Evolutionary conservation across 2,113 vertebrate genomes (phyloP), one percentile per base, ranked within the genome.

Genomic region (Hylia prasina): DNA sequence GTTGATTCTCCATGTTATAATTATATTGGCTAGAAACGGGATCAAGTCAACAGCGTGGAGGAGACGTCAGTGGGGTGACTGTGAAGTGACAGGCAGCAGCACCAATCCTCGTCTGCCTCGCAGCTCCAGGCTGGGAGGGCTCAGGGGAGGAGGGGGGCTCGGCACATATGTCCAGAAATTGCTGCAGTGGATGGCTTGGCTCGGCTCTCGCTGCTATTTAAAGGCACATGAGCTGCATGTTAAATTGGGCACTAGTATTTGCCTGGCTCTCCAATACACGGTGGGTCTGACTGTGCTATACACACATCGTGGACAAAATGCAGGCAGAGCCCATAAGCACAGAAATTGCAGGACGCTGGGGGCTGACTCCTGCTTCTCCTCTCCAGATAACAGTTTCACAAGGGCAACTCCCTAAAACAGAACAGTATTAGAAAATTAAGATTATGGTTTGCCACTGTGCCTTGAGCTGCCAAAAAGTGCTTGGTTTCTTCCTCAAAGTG

Each of bases 211-310:
- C 87, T 93, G 92, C 87, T 96, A 90, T 95, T 96, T 97, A 96
- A 97, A 97, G 94, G 92, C 76, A 75, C 94, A 94, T 51, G 93
- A 96, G 90, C 94, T 93, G 95, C 92, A 96, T 96, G 88, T 95
- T 94, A 96, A 96, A 95, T 77, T 94, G 79, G 76, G 82, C 94
- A 66, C 93, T 88, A 83, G 39, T 71, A 53, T 66, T 81, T 94
- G 88, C 68, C 79, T 54, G 76, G 24, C 68, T 95, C 18, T 81
- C 79, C 58, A 45, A 17, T 20, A 11, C 28, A 39, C 60, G 21
- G 82, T 25, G 18, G 85, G 48, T 93, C 71, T 93, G 75, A 25
- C 42, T 37, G 79, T 12, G 27, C 57, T 39, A 0, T 8, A 8
- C 60, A 45, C 31, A 44, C 31, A 48, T 0, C 2, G 63, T 86